Base-by-base conservation (phyloP, 2,888 invertebrate genomes). In the Drosophila longiperda region DNA sequence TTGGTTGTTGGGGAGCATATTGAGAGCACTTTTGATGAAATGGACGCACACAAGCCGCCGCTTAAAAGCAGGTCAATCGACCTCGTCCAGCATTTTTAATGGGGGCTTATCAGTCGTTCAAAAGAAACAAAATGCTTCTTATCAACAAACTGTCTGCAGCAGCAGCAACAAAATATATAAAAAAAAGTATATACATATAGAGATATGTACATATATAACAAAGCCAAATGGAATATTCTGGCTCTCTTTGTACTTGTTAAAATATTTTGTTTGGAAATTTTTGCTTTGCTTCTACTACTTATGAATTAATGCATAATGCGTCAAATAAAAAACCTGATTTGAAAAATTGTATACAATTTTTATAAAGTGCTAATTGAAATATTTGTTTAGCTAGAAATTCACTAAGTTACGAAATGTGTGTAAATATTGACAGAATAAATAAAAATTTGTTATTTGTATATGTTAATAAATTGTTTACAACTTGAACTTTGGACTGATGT, bases 31-130 rank as follows among this genome's bases (percentile, higher is more conserved):
- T 83, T 75, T 53, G 72, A 75, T 81, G 83, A 69, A 71, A 72
- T 74, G 75, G 60, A 76, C 72, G 74, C 67, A 63, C 76, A 79
- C 76, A 86, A 82, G 80, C 67, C 73, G 58, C 61, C 80, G 77
- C 86, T 86, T 87, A 84, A 87, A 87, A 89, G 78, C 83, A 78
- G 91, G 90, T 91, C 91, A 87, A 73, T 81, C 79, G 91, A 91
- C 90, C 91, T 87, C 85, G 79, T 66, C 63, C 75, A 73, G 70
- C 63, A 60, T 66, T 79, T 80, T 78, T 77, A 82, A 84, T 82
- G 87, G 78, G 75, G 75, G 73, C 86, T 90, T 89, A 90, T 87
- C 87, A 80, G 89, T 62, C 65, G 73, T 78, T 83, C 87, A 80
- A 78, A 75, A 77, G 80, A 72, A 82, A 79, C 78, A 68, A 83